Evolutionary conservation across 2,888 invertebrate genomes (phyloP), one percentile per base, ranked within the genome.

Genomic region (Eilema depressum): DNA sequence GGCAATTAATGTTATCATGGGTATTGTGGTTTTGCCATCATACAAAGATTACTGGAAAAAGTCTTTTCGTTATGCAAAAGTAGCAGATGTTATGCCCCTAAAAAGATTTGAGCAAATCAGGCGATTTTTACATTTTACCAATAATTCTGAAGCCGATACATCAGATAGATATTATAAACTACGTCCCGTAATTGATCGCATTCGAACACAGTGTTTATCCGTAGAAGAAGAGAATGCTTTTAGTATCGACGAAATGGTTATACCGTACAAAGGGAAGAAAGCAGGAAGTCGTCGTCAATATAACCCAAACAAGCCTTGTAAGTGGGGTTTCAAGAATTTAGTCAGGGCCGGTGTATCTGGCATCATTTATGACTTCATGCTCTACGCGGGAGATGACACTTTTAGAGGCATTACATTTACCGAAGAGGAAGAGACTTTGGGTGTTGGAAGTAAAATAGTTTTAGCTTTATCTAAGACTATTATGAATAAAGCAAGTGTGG

Each of bases 271-370:
- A 33, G 33, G 33, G 33, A 33, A 37, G 63, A 88, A 83, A 74
- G 87, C 88, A 1, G 89, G 86, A 0, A 83, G 73, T 11, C 68
- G 76, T 2, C 88, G 33, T 33, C 33, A 90, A 60, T 91, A 88
- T 63, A 85, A 86, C 61, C 83, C 83, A 65, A 83, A 14, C 1
- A 59, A 59, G 14, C 33, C 33, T 33, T 33, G 33, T 33, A 33
- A 33, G 11, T 33, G 33, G n/a, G n/a, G n/a, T n/a, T n/a, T n/a
- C n/a, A n/a, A n/a, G n/a, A n/a, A n/a, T n/a, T n/a, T n/a, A n/a
- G n/a, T n/a, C n/a, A n/a, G n/a, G n/a, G n/a, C n/a, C n/a, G n/a
- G n/a, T n/a, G n/a, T n/a, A n/a, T n/a, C n/a, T n/a, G n/a, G n/a
- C n/a, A n/a, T n/a, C n/a, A n/a, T n/a, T n/a, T n/a, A n/a, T n/a